These are phyloP conservation scores for Mylabris phalerata DNA, from an alignment of 1,140 invertebrate genomes.

Conservation along the genomic window DNA sequence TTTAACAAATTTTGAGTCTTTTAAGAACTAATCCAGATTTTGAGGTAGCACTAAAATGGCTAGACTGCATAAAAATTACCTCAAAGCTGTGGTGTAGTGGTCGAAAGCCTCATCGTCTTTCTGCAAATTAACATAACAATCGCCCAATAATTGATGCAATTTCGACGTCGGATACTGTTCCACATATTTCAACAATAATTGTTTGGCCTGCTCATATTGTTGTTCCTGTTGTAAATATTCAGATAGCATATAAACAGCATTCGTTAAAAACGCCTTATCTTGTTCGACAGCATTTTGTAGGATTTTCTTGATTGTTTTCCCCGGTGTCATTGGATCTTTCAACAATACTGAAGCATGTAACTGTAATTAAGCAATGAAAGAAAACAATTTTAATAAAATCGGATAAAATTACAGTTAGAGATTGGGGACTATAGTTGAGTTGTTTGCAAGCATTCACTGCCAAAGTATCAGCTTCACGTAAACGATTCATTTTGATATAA, in stretches of 20 bases:
- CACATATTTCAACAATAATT: conserved; percentile 55
- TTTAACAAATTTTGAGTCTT: too few relatives aligned
- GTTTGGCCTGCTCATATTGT: conserved; percentile 51
- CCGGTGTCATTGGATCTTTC: conserved; percentile 61
- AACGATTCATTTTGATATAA: conserved; percentile 58
- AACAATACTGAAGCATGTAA: conserved; percentile 53
- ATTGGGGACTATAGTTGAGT: conserved; percentile 60
- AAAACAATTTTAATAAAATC: too few relatives aligned
- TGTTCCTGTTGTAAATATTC: conserved; percentile 57
- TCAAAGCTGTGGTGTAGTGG: conserved; percentile 63
- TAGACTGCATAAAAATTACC: conserved; percentile 23
- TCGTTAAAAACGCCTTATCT: conserved; percentile 54
- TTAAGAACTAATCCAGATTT: too few relatives aligned
- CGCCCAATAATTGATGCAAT: conserved; percentile 64
- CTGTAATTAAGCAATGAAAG: conserved; percentile 23
- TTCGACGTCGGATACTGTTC: conserved; percentile 54
- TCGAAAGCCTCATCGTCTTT: conserved; percentile 66
- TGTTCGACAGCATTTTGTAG: conserved; percentile 62
- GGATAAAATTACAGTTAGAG: conserved; percentile 52
- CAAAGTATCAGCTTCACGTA: conserved; percentile 61
- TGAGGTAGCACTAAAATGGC: too few relatives aligned
- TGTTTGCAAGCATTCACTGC: conserved; percentile 63
- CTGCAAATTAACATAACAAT: conserved; percentile 48
- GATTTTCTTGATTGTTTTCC: conserved; percentile 48
- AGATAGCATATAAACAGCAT: conserved; percentile 62